Base-by-base conservation (phyloP, 2,888 invertebrate species). In the Pollenia griseotomentosa region DNA sequence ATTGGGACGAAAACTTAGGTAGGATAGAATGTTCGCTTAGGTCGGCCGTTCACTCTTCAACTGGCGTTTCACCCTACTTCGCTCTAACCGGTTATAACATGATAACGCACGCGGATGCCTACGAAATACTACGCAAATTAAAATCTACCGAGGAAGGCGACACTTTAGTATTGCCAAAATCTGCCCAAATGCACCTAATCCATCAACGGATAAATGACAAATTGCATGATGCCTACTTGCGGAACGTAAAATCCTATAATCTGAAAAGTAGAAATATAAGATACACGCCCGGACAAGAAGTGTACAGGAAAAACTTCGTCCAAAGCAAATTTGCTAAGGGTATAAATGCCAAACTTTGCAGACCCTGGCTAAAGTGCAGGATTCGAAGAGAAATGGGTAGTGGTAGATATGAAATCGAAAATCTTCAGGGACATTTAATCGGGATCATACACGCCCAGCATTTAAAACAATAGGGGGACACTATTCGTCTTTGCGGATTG, bases 1-100 rank as follows among this genome's bases (percentile, higher is more conserved):
- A 63, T 42, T 63, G 63, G 63, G 63, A 66, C 12, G 65, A 63
- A 42, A 42, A 42, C 11, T n/a, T 63, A n/a, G n/a, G 16, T 2
- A 63, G n/a, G n/a, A 40, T 63, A 10, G 63, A 63, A 42, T 63
- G 63, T 42, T 42, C 42, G 5, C 33, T 57, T 6, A 33, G 57
- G 14, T 57, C 33, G 3, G 10, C 55, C 10, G 14, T 55, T 11
- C 55, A 55, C 6, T 16, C 55, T 8, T 55, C 59, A 9, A 59
- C 63, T 0, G 63, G 63, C 2, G n/a, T 63, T 6, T n/a, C 63
- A 10, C 42, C 63, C 9, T 63, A n/a, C 19, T 63, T 40, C 14
- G 14, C 63, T 9, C 9, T 63, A 42, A 42, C 42, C 2, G 63
- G 63, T 0, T 63, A 63, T 16, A 63, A 63, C 11, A 63, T 63